Evolutionary conservation across 1,140 invertebrate genomes (phyloP), one percentile per base, ranked within the genome.

Genomic region (Leptinotarsa texana): DNA sequence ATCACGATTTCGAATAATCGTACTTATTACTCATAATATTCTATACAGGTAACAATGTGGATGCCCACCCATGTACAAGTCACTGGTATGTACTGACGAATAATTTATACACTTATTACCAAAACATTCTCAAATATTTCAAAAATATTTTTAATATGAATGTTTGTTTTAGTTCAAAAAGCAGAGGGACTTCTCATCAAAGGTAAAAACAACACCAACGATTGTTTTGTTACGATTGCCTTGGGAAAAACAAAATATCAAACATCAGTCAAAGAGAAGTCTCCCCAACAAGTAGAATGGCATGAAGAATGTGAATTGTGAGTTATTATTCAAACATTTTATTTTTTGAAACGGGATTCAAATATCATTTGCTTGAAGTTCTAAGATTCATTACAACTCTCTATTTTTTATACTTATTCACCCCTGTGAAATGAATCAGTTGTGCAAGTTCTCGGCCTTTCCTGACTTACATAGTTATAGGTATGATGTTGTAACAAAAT

Each of bases 231-330:
- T 81, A 96, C 95, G 70, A 98, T 98, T 83, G 93, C 91, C 42
- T 88, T 98, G 78, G 96, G 95, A 24, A 98, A 98, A 88, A 96
- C 97, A 84, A 98, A 97, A 88, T 98, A 95, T 86, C 95, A 97
- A 87, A 98, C 96, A 63, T 97, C 96, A 66, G 92, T 97, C 74
- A 97, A 97, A 86, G 94, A 97, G 85, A 96, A 96, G 87, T 90
- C 93, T 18, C 86, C 88, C 68, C 89, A 91, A 77, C 91, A 92
- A 83, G 93, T 95, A 21, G 95, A 96, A 86, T 98, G 96, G 96
- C 91, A 94, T 84, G 96, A 98, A 87, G 96, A 98, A 90, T 98
- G 96, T 87, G 96, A 98, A 87, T 87, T 98, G 90, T 94, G 89
- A 90, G 91, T 90, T 66, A 48, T 33, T 33, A 8, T 42, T 42